Evolutionary conservation across 2,888 invertebrate species (phyloP).

Genomic region (Drosophila tripunctata): DNA sequence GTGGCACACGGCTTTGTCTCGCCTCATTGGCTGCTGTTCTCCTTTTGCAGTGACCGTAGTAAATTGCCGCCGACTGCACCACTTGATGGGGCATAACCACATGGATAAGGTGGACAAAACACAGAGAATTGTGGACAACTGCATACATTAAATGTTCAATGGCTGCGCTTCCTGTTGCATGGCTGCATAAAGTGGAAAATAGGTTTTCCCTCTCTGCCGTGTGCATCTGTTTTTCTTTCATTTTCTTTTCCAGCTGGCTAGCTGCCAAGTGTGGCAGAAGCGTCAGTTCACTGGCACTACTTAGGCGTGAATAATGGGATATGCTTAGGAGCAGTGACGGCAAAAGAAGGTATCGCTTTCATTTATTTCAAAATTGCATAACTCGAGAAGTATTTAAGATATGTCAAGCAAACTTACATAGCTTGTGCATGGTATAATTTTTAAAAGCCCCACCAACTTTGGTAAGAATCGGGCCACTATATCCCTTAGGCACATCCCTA

Average conservation of each 20-base stretch:
- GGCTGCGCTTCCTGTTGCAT: conserved; percentile 73
- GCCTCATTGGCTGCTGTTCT: conserved; percentile 3
- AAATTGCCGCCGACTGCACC: conserved; percentile 16
- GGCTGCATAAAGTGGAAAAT: conserved; percentile 2
- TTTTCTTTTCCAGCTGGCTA: conserved; percentile 38
- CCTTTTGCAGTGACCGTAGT: conserved; percentile 28
- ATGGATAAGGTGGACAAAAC: neutral
- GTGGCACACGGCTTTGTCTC: neutral
- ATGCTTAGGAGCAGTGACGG: neutral
- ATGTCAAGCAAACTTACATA: no score
- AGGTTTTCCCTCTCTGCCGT: neutral
- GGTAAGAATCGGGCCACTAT: no score
- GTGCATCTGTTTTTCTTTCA: neutral
- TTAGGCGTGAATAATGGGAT: conserved; percentile 5
- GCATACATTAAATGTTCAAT: conserved; percentile 75
- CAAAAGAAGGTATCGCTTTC: no score
- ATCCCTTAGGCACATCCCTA: no score
- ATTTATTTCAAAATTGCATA: no score
- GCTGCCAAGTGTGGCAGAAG: conserved; percentile 42
- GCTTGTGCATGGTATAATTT: no score
- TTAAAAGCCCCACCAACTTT: no score
- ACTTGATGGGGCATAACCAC: neutral
- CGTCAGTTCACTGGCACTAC: conserved; percentile 53
- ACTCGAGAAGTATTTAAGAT: no score
- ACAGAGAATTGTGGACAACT: conserved; percentile 19